A percentile compares a stretch with the other conserved stretches of the same genome.
Conservation (phyloP, 2,797 vertebrate species). For the Alosa sapidissima region DNA sequence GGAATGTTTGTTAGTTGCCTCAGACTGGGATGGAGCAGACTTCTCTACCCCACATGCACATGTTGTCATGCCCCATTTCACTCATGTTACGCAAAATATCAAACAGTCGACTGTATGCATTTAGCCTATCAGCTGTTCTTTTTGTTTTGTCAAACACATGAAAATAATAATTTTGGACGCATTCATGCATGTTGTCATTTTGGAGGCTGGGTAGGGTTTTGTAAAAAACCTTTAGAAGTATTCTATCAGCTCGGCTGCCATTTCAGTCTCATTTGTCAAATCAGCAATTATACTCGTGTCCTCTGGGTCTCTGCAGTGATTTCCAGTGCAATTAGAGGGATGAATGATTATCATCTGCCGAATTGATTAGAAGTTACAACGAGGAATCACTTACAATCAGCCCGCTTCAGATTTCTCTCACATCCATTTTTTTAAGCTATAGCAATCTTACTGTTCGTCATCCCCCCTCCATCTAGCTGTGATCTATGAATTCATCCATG, state of each 20-base stretch:
- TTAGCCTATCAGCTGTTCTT: not conserved
- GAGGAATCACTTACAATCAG: slow-evolving; percentile 8
- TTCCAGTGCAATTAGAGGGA: slow-evolving; percentile 15
- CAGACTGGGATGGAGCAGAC: not conserved
- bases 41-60: not conserved
- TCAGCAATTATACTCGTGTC: not conserved
- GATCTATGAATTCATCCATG: not conserved
- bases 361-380: slow-evolving; percentile 10
- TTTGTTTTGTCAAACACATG: not conserved
- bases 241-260: slow-evolving; percentile 11
- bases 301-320: not conserved
- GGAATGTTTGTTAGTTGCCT: not conserved
- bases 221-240: not conserved
- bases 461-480: not conserved
- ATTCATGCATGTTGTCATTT: not conserved
- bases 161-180: not conserved
- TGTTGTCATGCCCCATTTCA: not conserved
- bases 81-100: not conserved
- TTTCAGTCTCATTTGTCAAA: slow-evolving; percentile 11
- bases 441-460: not conserved
- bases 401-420: not conserved
- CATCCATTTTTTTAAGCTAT: not conserved
- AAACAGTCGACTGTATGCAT: not conserved
- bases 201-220: not conserved
- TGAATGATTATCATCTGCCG: slow-evolving; percentile 20